A percentile compares a stretch with the other conserved stretches of the same genome.
Conservation (phyloP, 2,113 vertebrate species). For the Corvus cornix region DNA sequence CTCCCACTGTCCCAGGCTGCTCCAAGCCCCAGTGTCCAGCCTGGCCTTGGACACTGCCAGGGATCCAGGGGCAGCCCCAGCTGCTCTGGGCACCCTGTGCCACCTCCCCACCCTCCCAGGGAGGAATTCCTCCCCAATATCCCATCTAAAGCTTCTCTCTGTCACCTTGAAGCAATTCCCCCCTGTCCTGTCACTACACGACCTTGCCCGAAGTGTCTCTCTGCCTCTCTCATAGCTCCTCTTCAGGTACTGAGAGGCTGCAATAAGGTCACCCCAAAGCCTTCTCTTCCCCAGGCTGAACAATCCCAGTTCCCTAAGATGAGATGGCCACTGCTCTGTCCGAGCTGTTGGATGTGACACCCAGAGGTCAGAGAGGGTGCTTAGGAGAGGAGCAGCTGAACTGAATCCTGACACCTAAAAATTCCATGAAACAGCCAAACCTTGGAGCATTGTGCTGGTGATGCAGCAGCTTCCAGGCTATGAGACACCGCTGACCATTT, state of each 20-base stretch:
- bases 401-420: not conserved
- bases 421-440: rapidly evolving
- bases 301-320: rapidly evolving
- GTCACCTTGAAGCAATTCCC: not conserved
- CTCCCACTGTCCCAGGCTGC: rapidly evolving
- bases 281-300: not conserved
- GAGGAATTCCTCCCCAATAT: rapidly evolving
- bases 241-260: not conserved
- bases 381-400: not conserved
- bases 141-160: not conserved
- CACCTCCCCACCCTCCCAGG: not conserved
- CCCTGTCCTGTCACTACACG: rapidly evolving
- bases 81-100: not conserved
- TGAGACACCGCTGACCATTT: rapidly evolving
- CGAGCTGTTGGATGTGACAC: rapidly evolving
- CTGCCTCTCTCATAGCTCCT: not conserved
- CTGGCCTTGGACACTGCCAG: not conserved
- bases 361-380: not conserved
- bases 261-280: rapidly evolving
- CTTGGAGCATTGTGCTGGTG: rapidly evolving
- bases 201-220: not conserved
- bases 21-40: not conserved
- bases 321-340: not conserved
- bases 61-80: not conserved
- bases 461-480: not conserved